A percentile compares a stretch with the other conserved stretches of the same genome.
Conservation (phyloP, 2,113 vertebrate species). For the Psophia crepitans region DNA sequence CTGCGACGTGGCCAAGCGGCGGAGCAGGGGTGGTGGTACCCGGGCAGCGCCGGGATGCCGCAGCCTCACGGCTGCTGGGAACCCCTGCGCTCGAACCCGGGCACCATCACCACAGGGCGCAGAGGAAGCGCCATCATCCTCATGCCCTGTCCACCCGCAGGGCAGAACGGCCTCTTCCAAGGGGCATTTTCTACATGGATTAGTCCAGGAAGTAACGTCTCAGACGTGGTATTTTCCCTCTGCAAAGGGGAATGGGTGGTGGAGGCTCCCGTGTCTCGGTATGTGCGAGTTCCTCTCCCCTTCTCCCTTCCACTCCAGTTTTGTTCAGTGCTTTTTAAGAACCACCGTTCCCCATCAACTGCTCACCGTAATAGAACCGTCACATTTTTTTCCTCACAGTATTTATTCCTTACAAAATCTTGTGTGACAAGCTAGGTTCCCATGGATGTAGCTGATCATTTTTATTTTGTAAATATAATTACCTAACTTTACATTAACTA, state of each 20-base stretch:
- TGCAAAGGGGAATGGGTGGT: not conserved
- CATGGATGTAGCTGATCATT: slow-evolving; percentile 74
- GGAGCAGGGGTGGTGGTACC: not conserved
- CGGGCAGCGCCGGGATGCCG: fast-evolving
- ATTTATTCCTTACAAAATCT: slow-evolving; percentile 70
- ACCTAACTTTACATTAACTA: slow-evolving; percentile 78
- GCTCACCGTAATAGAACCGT: slow-evolving; percentile 43
- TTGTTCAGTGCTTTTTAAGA: slow-evolving; percentile 28
- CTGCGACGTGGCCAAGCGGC: fast-evolving
- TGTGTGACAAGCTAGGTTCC: slow-evolving; percentile 69
- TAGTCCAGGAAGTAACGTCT: not conserved
- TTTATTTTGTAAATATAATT: slow-evolving; percentile 80
- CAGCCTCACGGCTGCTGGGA: not conserved
- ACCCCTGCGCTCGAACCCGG: not conserved
- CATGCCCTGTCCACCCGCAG: not conserved
- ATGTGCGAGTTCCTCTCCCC: not conserved
- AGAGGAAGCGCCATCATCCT: not conserved
- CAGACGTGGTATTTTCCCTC: fast-evolving
- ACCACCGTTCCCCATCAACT: not conserved
- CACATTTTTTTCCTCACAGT: slow-evolving; percentile 63
- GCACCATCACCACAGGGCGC: fast-evolving
- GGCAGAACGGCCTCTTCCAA: not conserved
- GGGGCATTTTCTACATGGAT: not conserved
- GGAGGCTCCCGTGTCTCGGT: not conserved
- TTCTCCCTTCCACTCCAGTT: not conserved